phyloP scores from a whole-genome alignment of 2,113 vertebrate species.

The Callithrix jacchus region DNA sequence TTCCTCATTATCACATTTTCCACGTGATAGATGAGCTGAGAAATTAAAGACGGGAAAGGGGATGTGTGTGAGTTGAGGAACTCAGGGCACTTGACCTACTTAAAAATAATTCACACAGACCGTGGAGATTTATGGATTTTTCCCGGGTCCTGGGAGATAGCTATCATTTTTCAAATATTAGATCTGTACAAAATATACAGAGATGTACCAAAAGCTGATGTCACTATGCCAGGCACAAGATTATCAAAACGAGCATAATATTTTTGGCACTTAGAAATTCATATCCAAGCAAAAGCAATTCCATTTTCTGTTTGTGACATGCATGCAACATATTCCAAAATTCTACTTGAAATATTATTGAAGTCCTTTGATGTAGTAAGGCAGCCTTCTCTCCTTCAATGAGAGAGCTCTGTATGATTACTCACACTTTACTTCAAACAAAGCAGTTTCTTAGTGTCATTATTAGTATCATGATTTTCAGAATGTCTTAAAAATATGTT shows the following conservation, averaged over 20 bases:
- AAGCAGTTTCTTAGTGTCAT: not conserved
- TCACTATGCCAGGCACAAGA: accelerated
- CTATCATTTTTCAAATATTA: not conserved
- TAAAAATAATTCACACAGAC: not conserved
- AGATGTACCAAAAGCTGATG: accelerated
- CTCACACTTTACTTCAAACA: not conserved
- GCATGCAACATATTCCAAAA: not conserved
- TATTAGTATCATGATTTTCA: not conserved
- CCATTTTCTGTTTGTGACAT: not conserved
- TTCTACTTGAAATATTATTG: not conserved
- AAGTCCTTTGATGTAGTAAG: accelerated
- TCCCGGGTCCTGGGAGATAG: not conserved
- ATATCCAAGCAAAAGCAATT: not conserved
- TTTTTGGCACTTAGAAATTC: not conserved
- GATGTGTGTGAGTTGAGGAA: not conserved
- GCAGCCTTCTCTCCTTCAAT: not conserved
- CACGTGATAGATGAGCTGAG: not conserved
- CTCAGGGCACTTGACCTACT: not conserved
- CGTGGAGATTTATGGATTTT: not conserved
- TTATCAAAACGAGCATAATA: not conserved
- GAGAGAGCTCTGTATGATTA: not conserved
- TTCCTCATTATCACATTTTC: constrained; percentile 61
- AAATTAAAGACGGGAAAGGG: constrained; percentile 22
- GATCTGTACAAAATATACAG: not conserved
- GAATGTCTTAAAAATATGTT: not conserved